Evolutionary conservation across 1,140 invertebrate species (phyloP), one percentile per base, ranked within the genome.

Genomic region (Conus ventricosus): DNA sequence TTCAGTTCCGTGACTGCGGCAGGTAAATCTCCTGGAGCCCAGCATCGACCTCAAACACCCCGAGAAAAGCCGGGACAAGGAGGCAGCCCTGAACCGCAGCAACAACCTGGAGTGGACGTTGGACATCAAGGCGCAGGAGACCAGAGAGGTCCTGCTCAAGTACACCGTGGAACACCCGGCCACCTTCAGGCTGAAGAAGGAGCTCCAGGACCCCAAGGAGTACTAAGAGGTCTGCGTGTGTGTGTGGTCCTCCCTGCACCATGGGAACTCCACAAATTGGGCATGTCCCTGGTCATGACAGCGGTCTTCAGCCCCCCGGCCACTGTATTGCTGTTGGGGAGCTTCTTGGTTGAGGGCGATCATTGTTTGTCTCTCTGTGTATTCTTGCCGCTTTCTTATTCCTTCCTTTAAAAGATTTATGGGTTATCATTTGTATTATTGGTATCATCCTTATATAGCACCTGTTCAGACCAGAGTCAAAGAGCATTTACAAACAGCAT

Each of bases 21-120:
- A 95, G 93, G 92, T 94, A 15, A 93, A 81, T 55, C 87, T 94
- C n/a, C 27, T 95, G 76, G 90, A 92, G 75, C 94, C 94, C 15
- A 15, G 84, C 23, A 88, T 92, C 71, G 87, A 89, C 60, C 20
- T 90, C 23, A 93, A 93, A 84, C 91, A 93, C 89, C 90, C 91
- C 23, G 91, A 93, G 86, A 93, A 92, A 83, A 90, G 87, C 53
- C 86, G 89, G 57, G 88, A 92, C 53, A 88, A 90, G 57, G 88
- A 91, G 27, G 88, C 92, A 11, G 86, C 81, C 8, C 78, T 95
- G 27, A 95, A 94, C 89, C 90, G 92, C 23, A 82, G 88, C 17
- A 93, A 95, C 90, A 94, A 95, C 89, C 82, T 95, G 23, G 94
- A 95, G 87, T 95, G 95, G 95, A 92, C 93, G 25, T 39, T 94